Evolutionary conservation across 1,140 invertebrate species (phyloP), one percentile per base, ranked within the genome.

Genomic region (Littorina saxatilis): DNA sequence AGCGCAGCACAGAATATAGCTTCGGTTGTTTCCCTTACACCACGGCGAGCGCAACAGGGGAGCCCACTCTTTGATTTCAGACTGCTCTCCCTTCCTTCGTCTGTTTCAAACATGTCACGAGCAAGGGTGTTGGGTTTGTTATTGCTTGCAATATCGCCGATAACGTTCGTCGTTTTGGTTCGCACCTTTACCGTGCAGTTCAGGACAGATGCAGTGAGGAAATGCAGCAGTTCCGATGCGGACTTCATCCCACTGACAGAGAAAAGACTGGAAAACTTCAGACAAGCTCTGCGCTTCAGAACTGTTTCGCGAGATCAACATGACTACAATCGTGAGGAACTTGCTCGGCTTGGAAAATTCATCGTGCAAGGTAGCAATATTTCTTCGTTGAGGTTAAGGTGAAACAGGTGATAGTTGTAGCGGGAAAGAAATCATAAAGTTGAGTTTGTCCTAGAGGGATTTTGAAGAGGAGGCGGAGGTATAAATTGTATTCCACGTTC

Each of bases 221-320:
- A 81, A 15, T 91, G 90, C 80, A 86, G 81, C 40, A 47, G 73
- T 47, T 82, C 79, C 0, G 88, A 89, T 55, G 43, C 68, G 15
- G 87, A 89, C 68, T 90, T 85, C 63, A 89, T 91, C 29, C 79
- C 83, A 47, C 80, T 85, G 35, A 80, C 80, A 1, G 83, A 86
- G 55, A 32, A 55, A 35, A 81, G 85, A 13, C 47, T 90, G 17
- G 63, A 74, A 13, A 86, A 83, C 55, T 89, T 91, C 83, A 80
- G 82, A 55, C 32, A 82, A 40, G 85, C 87, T 27, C 80, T 91
- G 27, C 79, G 85, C 20, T 85, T 90, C 63, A 55, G 86, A 37
- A 89, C 90, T 9, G 81, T 90, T 11, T 84, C 87, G 20, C 76
- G 39, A 73, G 80, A 85, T 55, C 23, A n/a, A 4, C 66, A 79